Evolutionary conservation across 2,888 invertebrate species (phyloP).

Genomic region (Lagria hirta): DNA sequence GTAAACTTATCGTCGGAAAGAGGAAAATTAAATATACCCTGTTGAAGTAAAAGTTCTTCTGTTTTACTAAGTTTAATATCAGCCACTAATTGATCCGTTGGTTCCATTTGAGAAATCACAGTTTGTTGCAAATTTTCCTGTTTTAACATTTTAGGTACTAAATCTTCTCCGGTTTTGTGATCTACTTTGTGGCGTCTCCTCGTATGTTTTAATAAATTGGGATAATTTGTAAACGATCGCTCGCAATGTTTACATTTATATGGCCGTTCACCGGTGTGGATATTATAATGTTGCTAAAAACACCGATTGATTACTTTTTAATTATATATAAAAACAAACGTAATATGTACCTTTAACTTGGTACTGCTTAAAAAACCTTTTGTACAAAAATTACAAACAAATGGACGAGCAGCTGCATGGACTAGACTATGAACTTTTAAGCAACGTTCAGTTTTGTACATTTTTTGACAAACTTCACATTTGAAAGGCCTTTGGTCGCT

Average conservation of each 20-base stretch:
- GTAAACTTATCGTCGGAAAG: slow-evolving; percentile 42
- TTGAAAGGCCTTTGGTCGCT: slow-evolving; percentile 51
- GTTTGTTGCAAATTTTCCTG: slow-evolving; percentile 23
- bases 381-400: slow-evolving; percentile 58
- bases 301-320: slow-evolving; percentile 14
- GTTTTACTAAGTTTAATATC: slow-evolving; percentile 44
- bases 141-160: slow-evolving; percentile 37
- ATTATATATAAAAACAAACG: slow-evolving; percentile 27
- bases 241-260: slow-evolving; percentile 60
- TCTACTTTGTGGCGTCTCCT: slow-evolving; percentile 58
- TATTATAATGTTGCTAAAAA: slow-evolving; percentile 59
- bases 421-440: slow-evolving; percentile 60
- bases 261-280: slow-evolving; percentile 60
- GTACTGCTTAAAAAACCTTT: slow-evolving; percentile 62
- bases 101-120: slow-evolving; percentile 1
- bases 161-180: slow-evolving; percentile 47
- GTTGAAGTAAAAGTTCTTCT: slow-evolving; percentile 46
- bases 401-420: slow-evolving; percentile 58
- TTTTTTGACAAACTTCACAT: slow-evolving; percentile 58
- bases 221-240: slow-evolving; percentile 59
- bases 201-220: slow-evolving; percentile 63
- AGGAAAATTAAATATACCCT: slow-evolving; percentile 46
- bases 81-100: slow-evolving; percentile 26
- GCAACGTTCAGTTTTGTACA: slow-evolving; percentile 60
- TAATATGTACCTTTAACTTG: slow-evolving; percentile 58